Base-by-base conservation (phyloP, 2,888 invertebrate genomes). In the Mimachlamys varia region DNA sequence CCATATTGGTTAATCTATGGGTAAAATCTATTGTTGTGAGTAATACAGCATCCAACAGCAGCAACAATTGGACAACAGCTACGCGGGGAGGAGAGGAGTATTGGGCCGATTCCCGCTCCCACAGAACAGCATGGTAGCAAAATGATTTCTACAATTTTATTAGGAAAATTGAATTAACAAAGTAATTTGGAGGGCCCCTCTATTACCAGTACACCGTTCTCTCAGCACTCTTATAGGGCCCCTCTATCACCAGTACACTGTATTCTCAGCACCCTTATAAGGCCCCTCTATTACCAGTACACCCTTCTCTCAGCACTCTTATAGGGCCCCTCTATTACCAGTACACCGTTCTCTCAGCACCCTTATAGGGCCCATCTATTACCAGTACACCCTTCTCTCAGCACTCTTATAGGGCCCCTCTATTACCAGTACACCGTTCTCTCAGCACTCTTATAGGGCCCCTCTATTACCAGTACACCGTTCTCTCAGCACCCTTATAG, bases 81-180 rank as follows among this genome's bases (percentile, higher is more conserved):
- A 22, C n/a, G 22, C 19, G 33, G 76, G 76, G 33, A 22, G 62
- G 62, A 62, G 22, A 62, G 10, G 22, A 13, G 76, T 58, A 58
- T 33, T 76, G 22, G 62, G 62, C 7, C 76, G 33, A 22, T 13
- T 58, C 17, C 0, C 0, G 22, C 7, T 62, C 76, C 33, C 33
- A 76, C 33, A 33, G 76, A 76, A 76, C 76, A 76, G 76, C 76
- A 76, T 33, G 27, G 76, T 76, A 27, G 76, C 22, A 76, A 76
- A 76, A 76, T 33, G 76, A 76, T 76, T 76, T 33, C 76, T 76
- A 22, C 76, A 76, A 76, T 76, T 76, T 76, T 76, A 76, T 76
- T 76, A 76, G 76, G 76, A 76, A 76, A 76, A 76, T 76, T 76
- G 33, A 76, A 76, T 76, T 76, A 76, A 76, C 76, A 12, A 15